Conservation (phyloP, 2,113 vertebrate genomes). For the Vulpes lagopus region DNA sequence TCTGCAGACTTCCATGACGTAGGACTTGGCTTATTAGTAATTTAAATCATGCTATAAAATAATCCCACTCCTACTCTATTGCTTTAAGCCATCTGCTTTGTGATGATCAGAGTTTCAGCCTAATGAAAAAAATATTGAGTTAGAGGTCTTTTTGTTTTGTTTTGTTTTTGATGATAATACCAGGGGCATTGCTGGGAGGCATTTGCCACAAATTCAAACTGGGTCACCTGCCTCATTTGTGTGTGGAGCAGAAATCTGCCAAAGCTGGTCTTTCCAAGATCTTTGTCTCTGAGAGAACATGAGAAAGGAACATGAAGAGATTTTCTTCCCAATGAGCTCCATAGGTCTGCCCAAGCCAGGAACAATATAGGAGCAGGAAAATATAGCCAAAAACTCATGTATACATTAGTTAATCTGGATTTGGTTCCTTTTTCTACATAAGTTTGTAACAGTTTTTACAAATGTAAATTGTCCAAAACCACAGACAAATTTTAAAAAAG, state of each 20-base stretch:
- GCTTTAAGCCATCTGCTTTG: neutral
- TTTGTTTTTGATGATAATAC: neutral
- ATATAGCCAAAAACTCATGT: neutral
- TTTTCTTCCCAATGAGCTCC: neutral
- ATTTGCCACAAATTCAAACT: neutral
- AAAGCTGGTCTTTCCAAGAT: slow-evolving; percentile 30
- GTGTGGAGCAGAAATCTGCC: slow-evolving; percentile 7
- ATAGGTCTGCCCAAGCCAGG: neutral
- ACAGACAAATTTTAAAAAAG: neutral
- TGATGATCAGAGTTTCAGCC: neutral
- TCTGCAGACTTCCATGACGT: neutral
- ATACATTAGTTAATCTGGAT: neutral
- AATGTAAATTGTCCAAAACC: neutral
- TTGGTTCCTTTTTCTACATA: neutral
- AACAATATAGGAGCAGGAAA: neutral
- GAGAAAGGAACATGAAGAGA: neutral
- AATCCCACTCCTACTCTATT: neutral
- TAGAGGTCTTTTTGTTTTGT: neutral
- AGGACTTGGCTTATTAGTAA: neutral
- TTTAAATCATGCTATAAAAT: slow-evolving; percentile 55
- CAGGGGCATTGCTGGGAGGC: neutral
- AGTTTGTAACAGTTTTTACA: neutral
- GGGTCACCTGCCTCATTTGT: slow-evolving; percentile 39
- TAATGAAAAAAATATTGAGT: slow-evolving; percentile 18
- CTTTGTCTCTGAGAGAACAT: neutral